These are phyloP conservation scores for Eueides isabella DNA, from an alignment of 1,140 invertebrate genomes.

Conservation along the genomic window DNA sequence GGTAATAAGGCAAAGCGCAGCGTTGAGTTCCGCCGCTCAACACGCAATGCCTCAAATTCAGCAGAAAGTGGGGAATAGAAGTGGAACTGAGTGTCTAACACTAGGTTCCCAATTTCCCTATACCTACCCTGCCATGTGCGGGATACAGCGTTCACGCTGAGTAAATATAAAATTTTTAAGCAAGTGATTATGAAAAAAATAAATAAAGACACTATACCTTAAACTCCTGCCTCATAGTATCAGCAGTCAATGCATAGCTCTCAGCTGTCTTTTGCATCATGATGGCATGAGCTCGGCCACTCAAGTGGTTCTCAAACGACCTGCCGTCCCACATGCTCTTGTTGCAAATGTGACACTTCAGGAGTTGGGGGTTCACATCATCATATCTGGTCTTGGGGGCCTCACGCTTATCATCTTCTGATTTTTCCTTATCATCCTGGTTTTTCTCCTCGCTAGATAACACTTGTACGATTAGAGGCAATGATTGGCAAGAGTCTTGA, in stretches of 20 bases:
- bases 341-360: constrained; percentile 84
- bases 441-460: constrained; percentile 60
- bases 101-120: no score
- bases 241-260: constrained; percentile 90
- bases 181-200: no score
- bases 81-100: no score
- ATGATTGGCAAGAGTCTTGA: no score
- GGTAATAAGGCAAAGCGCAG: no score
- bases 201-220: constrained; percentile 82
- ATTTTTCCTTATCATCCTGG: constrained; percentile 44
- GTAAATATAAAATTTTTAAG: no score
- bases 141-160: no score
- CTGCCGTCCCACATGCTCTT: constrained; percentile 91
- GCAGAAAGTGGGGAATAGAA: no score
- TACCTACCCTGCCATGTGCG: no score
- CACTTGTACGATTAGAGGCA: constrained; percentile 47
- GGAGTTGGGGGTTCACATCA: constrained; percentile 84
- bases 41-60: no score
- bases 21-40: no score
- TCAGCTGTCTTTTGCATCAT: constrained; percentile 92
- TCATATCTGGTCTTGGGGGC: constrained; percentile 81
- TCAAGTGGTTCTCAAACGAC: constrained; percentile 90
- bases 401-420: constrained; percentile 72
- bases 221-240: constrained; percentile 90
- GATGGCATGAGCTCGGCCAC: constrained; percentile 84